Evolutionary conservation across 2,888 invertebrate genomes (phyloP), one percentile per base, ranked within the genome.

Genomic region (Coenonympha glycerion): DNA sequence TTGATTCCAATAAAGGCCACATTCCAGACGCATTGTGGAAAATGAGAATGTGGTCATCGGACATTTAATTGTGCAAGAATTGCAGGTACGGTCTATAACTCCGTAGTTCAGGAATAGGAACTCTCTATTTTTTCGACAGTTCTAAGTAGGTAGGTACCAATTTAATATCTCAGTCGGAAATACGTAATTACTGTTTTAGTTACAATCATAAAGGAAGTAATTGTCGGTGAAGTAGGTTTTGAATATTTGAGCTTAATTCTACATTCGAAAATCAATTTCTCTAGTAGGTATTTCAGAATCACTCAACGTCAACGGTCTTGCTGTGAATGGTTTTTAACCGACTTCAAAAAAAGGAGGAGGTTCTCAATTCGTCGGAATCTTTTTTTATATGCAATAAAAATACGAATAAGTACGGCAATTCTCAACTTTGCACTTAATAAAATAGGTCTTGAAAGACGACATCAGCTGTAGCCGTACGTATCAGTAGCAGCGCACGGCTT

Each of bases 21-120:
- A 61, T 58, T 53, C 52, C 55, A 40, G 37, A 37, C 22, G 34
- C 36, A 55, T 61, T 61, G 71, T 73, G 67, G 13, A 39, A 33
- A 22, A n/a, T 45, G 24, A 45, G 21, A 22, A 45, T 44, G n/a
- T n/a, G 13, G 45, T 45, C 11, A n/a, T 34, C 34, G 33, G 24
- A 6, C 24, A 24, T 6, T n/a, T 16, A 41, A 18, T 41, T 41
- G 41, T 39, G 39, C 15, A 13, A n/a, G n/a, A n/a, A n/a, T 8
- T 21, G 4, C 21, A 11, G 13, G 21, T 11, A n/a, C 16, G 33
- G 1, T 11, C 8, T n/a, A 36, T 19, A 30, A 30, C 13, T 5
- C 6, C 9, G 30, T 30, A 15, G 33, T 15, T 33, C n/a, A n/a
- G n/a, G n/a, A n/a, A n/a, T n/a, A n/a, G n/a, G n/a, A n/a, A n/a